Conservation (phyloP, 2,888 invertebrate genomes). For the Ceratothoa steindachneri region DNA sequence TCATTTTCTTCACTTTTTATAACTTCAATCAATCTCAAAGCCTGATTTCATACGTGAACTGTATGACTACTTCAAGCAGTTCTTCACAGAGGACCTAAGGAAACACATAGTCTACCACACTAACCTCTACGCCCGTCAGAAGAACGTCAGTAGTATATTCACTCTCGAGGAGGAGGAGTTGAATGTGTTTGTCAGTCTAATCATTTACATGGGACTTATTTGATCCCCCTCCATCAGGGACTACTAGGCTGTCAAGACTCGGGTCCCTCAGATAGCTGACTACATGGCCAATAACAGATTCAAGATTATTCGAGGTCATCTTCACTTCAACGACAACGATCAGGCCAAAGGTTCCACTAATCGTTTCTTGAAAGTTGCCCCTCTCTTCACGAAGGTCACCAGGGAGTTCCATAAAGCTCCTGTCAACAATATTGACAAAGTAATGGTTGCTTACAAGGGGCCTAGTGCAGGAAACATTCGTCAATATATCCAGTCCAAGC, state of each 20-base stretch:
- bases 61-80: no score
- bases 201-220: slow-evolving; percentile 18
- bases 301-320: background rate
- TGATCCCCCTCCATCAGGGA: slow-evolving; percentile 6
- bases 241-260: slow-evolving; percentile 10
- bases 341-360: background rate
- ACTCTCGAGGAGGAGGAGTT: no score
- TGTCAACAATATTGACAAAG: slow-evolving; percentile 8
- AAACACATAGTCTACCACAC: slow-evolving; percentile 19
- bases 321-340: slow-evolving; percentile 20
- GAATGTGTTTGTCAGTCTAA: background rate
- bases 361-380: slow-evolving; percentile 19
- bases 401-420: background rate
- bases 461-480: slow-evolving; percentile 7
- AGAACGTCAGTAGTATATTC: no score
- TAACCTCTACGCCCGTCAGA: slow-evolving; percentile 12
- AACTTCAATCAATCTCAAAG: no score
- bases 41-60: no score
- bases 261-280: background rate
- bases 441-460: no score
- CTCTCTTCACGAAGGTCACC: background rate
- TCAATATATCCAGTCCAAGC: no score
- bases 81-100: no score
- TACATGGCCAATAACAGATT: no score
- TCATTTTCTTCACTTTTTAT: no score